Conservation (phyloP, 2,113 vertebrate species). For the Nothocercus nigrocapillus region DNA sequence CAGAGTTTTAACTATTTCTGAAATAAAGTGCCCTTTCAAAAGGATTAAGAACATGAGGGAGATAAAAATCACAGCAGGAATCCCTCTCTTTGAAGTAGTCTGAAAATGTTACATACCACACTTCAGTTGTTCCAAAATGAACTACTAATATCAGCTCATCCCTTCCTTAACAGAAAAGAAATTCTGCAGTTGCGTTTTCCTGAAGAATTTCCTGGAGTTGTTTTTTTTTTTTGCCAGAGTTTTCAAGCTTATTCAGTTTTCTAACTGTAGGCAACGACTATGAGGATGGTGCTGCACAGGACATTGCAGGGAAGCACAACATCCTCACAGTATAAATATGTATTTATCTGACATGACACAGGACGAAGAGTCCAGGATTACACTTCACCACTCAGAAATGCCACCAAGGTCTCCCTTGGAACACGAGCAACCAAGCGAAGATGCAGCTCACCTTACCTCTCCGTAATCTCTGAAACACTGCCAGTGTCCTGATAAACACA, state of each 20-base stretch:
- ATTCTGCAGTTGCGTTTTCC: not conserved
- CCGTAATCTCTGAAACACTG: not conserved
- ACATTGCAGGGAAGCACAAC: not conserved
- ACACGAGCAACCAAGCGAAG: not conserved
- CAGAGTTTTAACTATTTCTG: not conserved
- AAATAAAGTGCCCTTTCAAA: not conserved
- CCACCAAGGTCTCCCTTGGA: not conserved
- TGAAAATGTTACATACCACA: not conserved
- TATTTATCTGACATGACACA: not conserved
- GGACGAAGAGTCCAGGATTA: not conserved
- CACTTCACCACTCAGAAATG: not conserved
- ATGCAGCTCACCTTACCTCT: not conserved
- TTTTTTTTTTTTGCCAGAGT: not conserved
- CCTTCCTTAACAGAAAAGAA: not conserved
- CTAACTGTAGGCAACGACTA: not conserved
- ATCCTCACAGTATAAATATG: not conserved
- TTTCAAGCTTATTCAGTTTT: not conserved
- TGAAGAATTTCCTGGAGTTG: not conserved
- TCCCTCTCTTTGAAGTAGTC: not conserved
- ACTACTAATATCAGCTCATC: not conserved
- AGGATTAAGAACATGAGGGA: rapidly evolving
- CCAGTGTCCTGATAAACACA: not conserved
- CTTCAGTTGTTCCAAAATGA: not conserved
- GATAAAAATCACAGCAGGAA: not conserved
- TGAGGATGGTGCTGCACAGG: not conserved